These are phyloP conservation scores for Tiliacea citrago DNA, from an alignment of 2,888 invertebrate genomes.

Conservation along the genomic window DNA sequence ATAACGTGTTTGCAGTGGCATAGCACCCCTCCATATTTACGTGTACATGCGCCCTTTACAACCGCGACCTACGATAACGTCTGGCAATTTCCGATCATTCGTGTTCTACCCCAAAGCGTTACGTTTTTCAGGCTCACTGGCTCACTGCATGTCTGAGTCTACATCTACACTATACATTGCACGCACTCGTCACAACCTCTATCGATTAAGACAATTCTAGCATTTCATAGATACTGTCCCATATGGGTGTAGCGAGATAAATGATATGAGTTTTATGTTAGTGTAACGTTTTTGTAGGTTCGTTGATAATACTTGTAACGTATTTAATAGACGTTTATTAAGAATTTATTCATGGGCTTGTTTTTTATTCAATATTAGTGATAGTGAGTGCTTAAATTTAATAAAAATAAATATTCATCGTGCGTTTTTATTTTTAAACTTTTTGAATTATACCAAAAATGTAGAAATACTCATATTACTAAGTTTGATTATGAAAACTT, in stretches of 20 bases:
- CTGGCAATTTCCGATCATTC: constrained; percentile 70
- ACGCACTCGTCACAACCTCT: constrained; percentile 55
- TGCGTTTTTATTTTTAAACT: no score
- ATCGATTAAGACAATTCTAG: constrained; percentile 64
- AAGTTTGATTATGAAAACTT: background rate
- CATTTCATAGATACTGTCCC: constrained; percentile 11
- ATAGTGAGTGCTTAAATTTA: background rate
- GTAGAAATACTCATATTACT: background rate
- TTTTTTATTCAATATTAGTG: background rate
- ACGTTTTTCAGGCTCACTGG: constrained; percentile 57
- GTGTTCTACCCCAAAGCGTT: constrained; percentile 67
- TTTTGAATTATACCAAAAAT: no score
- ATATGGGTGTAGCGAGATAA: constrained; percentile 20
- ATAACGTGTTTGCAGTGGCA: constrained; percentile 27
- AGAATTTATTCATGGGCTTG: background rate
- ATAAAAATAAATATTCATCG: background rate
- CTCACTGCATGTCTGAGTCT: constrained; percentile 30
- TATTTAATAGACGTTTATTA: background rate
- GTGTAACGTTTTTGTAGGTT: background rate
- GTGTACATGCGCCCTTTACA: constrained; percentile 65
- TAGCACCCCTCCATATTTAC: constrained; percentile 35
- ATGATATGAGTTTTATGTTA: constrained; percentile 8
- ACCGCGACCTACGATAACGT: constrained; percentile 82
- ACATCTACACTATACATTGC: constrained; percentile 47
- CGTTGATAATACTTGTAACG: background rate